These are phyloP conservation scores for Thamnaconus septentrionalis DNA, from an alignment of 2,113 vertebrate genomes.

Conservation along the genomic window DNA sequence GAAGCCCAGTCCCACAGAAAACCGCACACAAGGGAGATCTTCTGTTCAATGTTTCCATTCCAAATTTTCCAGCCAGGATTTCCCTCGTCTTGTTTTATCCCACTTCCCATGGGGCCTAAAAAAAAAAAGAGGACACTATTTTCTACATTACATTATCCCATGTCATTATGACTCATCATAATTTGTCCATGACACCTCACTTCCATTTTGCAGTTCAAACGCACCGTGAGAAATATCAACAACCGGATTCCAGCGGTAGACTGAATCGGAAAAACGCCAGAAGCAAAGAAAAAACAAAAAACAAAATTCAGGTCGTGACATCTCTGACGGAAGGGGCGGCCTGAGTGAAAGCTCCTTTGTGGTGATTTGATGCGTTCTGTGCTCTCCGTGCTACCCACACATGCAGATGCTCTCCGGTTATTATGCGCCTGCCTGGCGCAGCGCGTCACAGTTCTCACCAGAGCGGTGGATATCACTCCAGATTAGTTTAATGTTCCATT, in stretches of 20 bases:
- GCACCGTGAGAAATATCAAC: too few relatives aligned
- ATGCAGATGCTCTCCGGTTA: conserved; percentile 38
- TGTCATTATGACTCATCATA: conserved; percentile 10
- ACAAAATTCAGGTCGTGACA: conserved; percentile 23
- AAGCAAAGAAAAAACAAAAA: conserved; percentile 6
- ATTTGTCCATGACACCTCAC: conserved; percentile 16
- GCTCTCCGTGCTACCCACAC: conserved; percentile 29
- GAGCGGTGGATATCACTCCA: too few relatives aligned
- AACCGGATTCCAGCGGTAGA: background rate
- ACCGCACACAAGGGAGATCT: conserved; percentile 62
- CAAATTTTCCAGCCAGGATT: conserved; percentile 51
- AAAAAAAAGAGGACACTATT: conserved; percentile 15
- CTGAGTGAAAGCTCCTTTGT: conserved; percentile 44
- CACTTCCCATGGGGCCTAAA: conserved; percentile 50
- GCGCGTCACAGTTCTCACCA: background rate
- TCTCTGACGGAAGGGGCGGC: conserved; percentile 23
- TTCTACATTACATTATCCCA: too few relatives aligned
- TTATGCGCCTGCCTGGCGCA: conserved; percentile 16
- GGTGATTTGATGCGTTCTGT: conserved; percentile 14
- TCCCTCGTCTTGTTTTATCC: conserved; percentile 44
- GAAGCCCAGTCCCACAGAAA: conserved; percentile 58
- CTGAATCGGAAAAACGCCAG: conserved; percentile 5
- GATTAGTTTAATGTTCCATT: conserved; percentile 1
- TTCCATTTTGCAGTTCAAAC: background rate
- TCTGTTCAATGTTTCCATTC: conserved; percentile 46